Evolutionary conservation across 2,888 invertebrate genomes (phyloP), one percentile per base, ranked within the genome.

Genomic region (Cybosia mesomella): DNA sequence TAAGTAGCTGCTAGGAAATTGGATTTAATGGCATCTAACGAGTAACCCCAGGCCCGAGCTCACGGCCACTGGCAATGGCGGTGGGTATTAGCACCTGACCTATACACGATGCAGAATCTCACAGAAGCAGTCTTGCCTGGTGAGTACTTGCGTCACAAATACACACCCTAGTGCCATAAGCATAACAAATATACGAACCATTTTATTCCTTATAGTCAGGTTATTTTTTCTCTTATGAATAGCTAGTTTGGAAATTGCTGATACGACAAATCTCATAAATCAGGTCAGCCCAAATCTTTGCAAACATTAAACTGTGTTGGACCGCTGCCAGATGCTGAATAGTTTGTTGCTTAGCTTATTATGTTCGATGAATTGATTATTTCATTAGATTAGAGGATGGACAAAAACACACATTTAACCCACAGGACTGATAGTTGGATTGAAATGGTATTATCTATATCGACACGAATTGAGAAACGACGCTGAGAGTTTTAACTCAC

Each of bases 281-380:
- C 72, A 67, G 77, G 80, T 79, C 74, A 72, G 67, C n/a, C 49
- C 59, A 67, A 68, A 67, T 71, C 65, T 76, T 58, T 34, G 65
- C 55, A 62, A 65, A 67, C 66, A 58, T 70, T 62, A 74, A 76
- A 72, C 67, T 70, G 43, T 54, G 58, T 80, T 78, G 77, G 77
- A 77, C 53, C 74, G 32, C 5, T 8, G 80, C 77, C 77, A 78
- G 76, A 71, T 63, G 66, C 57, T 69, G 66, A 39, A 55, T 74
- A 11, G 68, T 60, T 73, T 67, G 61, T 70, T 64, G 49, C 63
- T 67, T 58, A 64, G 54, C 32, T 65, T 60, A 62, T 67, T 43
- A 15, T 57, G 21, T 57, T 43, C 57, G 18, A 39, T 32, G 24
- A 54, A n/a, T 43, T 18, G 58, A 36, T 22, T 54, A 36, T n/a